Conservation (phyloP, 2,797 vertebrate species). For the Huso huso region DNA sequence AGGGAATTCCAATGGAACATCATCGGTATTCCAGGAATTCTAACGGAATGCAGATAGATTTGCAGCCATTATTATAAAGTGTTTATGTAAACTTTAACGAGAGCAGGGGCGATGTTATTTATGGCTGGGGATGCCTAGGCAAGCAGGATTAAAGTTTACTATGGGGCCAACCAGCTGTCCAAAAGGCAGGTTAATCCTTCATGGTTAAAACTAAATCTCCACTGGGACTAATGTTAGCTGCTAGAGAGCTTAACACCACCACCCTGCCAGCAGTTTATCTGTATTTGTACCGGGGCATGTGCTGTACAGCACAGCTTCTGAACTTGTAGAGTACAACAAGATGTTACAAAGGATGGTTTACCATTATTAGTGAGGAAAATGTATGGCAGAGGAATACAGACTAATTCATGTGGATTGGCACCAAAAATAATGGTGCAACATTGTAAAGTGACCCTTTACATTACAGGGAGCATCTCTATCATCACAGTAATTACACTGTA, state of each 20-base stretch:
- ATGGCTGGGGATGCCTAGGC: slow-evolving; percentile 8
- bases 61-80: slow-evolving; percentile 6
- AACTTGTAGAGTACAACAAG: too few relatives aligned
- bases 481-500: too few relatives aligned
- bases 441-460: too few relatives aligned
- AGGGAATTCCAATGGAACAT: neutral
- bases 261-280: neutral
- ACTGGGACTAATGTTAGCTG: slow-evolving; percentile 2
- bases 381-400: too few relatives aligned
- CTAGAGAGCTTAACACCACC: slow-evolving; percentile 1
- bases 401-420: too few relatives aligned
- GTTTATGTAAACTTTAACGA: slow-evolving; percentile 4
- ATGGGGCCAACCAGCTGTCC: slow-evolving; percentile 12
- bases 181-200: neutral
- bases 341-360: too few relatives aligned
- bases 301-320: neutral
- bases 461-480: too few relatives aligned
- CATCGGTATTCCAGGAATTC: slow-evolving; percentile 11
- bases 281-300: neutral
- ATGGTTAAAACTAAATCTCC: neutral
- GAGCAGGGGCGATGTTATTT: neutral
- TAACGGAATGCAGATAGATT: slow-evolving; percentile 7
- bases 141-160: slow-evolving; percentile 11
- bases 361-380: too few relatives aligned
- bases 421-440: too few relatives aligned